Conservation (phyloP, 2,888 invertebrate genomes). For the Daptonema setosum region DNA sequence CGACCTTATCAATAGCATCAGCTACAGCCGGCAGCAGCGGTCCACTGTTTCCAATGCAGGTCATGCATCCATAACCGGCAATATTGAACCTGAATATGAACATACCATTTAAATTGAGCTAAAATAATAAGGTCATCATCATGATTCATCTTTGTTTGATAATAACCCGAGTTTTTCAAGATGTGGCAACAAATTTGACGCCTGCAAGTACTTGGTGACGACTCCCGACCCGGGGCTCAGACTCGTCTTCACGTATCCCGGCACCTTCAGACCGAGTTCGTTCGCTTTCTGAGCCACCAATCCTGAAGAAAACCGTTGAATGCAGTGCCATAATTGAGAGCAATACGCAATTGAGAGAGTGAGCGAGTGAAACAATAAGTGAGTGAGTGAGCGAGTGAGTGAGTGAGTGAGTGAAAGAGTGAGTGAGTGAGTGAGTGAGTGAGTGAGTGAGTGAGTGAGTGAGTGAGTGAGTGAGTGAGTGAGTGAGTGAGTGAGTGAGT, state of each 20-base stretch:
- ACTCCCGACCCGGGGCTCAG: slow-evolving; percentile 86
- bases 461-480: too few relatives aligned
- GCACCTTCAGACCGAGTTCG: slow-evolving; percentile 60
- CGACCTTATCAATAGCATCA: slow-evolving; percentile 65
- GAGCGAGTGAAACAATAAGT: too few relatives aligned
- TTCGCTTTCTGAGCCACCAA: slow-evolving; percentile 80
- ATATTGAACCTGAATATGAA: slow-evolving; percentile 46
- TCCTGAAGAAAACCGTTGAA: slow-evolving; percentile 36
- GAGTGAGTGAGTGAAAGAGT: too few relatives aligned
- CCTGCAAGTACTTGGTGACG: slow-evolving; percentile 65
- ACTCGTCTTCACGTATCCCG: slow-evolving; percentile 86
- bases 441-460: too few relatives aligned
- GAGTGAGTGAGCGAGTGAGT: too few relatives aligned
- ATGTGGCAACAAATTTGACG: slow-evolving; percentile 73
- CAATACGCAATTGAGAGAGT: too few relatives aligned
- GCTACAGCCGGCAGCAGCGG: slow-evolving; percentile 74
- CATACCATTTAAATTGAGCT: background rate
- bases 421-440: too few relatives aligned
- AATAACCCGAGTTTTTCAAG: slow-evolving; percentile 51
- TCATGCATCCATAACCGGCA: slow-evolving; percentile 99
- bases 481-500: too few relatives aligned
- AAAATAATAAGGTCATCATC: background rate
- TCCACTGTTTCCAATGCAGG: slow-evolving; percentile 93
- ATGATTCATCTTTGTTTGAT: background rate
- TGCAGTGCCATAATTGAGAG: background rate